Evolutionary conservation across 2,888 invertebrate genomes (phyloP).

Genomic region (Cepaea hortensis): DNA sequence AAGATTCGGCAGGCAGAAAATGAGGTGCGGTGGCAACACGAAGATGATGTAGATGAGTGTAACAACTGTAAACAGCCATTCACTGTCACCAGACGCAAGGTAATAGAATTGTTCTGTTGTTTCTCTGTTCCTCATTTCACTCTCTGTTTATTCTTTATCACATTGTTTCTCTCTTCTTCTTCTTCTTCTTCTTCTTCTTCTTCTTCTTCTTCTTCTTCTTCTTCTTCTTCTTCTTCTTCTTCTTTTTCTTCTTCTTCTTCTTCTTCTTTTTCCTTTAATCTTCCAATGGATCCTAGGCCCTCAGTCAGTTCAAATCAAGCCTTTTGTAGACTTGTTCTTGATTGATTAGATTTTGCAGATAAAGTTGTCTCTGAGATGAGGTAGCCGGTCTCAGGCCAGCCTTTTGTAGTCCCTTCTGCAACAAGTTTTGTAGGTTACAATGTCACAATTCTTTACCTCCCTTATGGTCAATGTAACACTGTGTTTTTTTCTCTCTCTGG

Average conservation of each 20-base stretch:
- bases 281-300: too few relatives aligned
- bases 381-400: too few relatives aligned
- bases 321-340: too few relatives aligned
- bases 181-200: background rate
- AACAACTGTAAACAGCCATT: constrained; percentile 87
- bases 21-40: constrained; percentile 98
- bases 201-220: background rate
- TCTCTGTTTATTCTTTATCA: too few relatives aligned
- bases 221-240: background rate
- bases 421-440: too few relatives aligned
- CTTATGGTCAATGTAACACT: background rate
- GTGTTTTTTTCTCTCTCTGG: background rate
- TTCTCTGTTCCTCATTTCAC: background rate
- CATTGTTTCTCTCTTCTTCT: background rate
- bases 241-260: background rate
- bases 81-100: constrained; percentile 82
- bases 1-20: constrained; percentile 94
- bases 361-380: too few relatives aligned
- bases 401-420: too few relatives aligned
- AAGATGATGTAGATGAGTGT: constrained; percentile 94
- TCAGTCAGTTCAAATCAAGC: too few relatives aligned
- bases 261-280: background rate
- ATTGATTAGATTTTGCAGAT: too few relatives aligned
- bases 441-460: background rate
- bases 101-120: constrained; percentile 49